Evolutionary conservation across 2,113 vertebrate species (phyloP), one percentile per base, ranked within the genome.

Genomic region (Boulengerochromis microlepis): DNA sequence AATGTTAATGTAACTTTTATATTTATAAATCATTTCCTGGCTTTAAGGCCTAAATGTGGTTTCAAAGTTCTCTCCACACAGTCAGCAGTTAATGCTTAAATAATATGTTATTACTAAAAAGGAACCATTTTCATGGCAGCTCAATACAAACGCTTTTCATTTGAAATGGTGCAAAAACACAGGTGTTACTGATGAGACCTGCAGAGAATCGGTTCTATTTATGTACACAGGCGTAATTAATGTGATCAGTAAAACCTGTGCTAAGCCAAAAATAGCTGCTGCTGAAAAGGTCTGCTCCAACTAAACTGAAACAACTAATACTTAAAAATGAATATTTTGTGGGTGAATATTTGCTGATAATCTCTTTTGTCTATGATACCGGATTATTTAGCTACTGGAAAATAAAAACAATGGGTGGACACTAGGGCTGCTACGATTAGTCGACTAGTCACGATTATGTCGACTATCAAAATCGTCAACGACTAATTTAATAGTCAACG

Each of bases 211-310:
- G 1, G 22, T 74, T 74, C 69, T 10, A 45, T 45, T 74, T 45
- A 45, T 6, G 40, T 10, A 74, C 22, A 16, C n/a, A 74, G n/a
- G 8, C 1, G n/a, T 40, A 1, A 26, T 45, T 5, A 74, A 45
- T 74, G 69, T 45, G 69, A 74, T 74, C 5, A 45, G 40, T 74
- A 26, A 18, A 42, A 26, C 40, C 69, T 45, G 5, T 7, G 38
- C 0, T 45, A 10, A 45, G 40, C 0, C 40, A 74, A 45, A 74
- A 74, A 71, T 71, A 1, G 0, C 4, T 74, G 22, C 15, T 45
- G 69, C 40, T 74, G 15, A 45, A 74, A 74, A 45, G 13, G 0
- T 45, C 22, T 26, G 24, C 13, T 18, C 4, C 38, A 74, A 74
- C 40, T 45, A 26, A 45, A 45, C 13, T 45, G 8, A 45, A 45